Conservation (phyloP, 1,140 invertebrate species). For the Drosophila pallidifrons region DNA sequence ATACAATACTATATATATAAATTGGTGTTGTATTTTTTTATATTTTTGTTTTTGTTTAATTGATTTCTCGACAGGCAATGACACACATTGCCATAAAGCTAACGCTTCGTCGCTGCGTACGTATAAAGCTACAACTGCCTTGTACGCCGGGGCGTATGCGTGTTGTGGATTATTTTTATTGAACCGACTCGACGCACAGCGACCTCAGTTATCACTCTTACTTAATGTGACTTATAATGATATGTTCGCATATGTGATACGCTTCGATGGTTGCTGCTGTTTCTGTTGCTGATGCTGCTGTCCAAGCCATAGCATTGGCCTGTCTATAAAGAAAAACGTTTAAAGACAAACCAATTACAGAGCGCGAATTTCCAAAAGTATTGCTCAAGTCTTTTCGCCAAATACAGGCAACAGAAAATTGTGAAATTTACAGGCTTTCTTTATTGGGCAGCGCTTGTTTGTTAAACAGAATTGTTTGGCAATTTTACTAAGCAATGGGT, state of each 20-base stretch:
- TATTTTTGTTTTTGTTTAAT: slow-evolving; percentile 62
- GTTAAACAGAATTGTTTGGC: neutral
- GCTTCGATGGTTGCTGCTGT: slow-evolving; percentile 61
- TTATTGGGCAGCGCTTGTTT: neutral
- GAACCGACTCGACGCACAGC: slow-evolving; percentile 48
- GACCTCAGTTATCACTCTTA: slow-evolving; percentile 83
- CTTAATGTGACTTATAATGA: slow-evolving; percentile 80
- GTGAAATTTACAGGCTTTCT: slow-evolving; percentile 23
- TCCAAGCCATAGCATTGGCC: slow-evolving; percentile 24
- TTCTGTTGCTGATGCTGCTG: slow-evolving; percentile 4
- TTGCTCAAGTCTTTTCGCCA: slow-evolving; percentile 1
- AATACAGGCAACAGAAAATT: slow-evolving; percentile 10
- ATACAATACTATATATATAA: neutral
- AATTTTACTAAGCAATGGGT: neutral
- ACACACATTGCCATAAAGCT: slow-evolving; percentile 77
- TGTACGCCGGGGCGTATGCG: slow-evolving; percentile 73
- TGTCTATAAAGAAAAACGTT: slow-evolving; percentile 18
- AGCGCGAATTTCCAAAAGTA: neutral
- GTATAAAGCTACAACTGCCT: slow-evolving; percentile 16
- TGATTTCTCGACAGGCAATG: slow-evolving; percentile 80
- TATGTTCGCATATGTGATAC: slow-evolving; percentile 56
- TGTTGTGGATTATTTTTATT: slow-evolving; percentile 61
- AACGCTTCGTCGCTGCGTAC: slow-evolving; percentile 34
- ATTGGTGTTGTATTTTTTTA: slow-evolving; percentile 3
- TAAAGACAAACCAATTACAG: slow-evolving; percentile 16